These are phyloP conservation scores for Anser brachyrhynchus DNA, from an alignment of 2,113 vertebrate genomes.

Conservation along the genomic window DNA sequence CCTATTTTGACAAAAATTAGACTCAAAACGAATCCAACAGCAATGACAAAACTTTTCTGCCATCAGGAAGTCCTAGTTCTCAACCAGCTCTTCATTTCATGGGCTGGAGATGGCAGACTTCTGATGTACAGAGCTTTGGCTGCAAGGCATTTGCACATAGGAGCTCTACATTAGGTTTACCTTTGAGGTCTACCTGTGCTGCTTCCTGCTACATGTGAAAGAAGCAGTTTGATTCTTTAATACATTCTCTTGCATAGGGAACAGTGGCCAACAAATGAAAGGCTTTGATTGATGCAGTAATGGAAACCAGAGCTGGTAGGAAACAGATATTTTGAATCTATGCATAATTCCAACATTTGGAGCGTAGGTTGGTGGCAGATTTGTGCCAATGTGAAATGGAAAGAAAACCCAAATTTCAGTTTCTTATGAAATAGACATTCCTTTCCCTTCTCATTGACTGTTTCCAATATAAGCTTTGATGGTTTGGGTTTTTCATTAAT, in stretches of 20 bases:
- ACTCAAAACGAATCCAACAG: neutral
- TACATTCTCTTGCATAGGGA: neutral
- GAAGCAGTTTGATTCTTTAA: neutral
- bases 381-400: conserved; percentile 23
- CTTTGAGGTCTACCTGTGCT: neutral
- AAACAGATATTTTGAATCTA: conserved; percentile 1
- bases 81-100: neutral
- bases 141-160: neutral
- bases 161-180: neutral
- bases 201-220: neutral
- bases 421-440: neutral
- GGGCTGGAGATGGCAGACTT: neutral
- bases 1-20: conserved; percentile 12
- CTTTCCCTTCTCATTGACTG: neutral
- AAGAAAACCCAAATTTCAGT: conserved; percentile 2
- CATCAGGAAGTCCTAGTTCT: neutral
- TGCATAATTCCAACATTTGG: conserved; percentile 31
- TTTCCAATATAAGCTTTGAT: neutral
- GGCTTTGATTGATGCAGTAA: neutral
- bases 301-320: neutral
- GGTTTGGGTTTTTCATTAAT: neutral
- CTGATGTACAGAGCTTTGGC: neutral
- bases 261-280: neutral
- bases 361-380: conserved; percentile 31
- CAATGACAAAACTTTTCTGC: neutral